Base-by-base conservation (phyloP, 2,113 vertebrate genomes). In the Gymnocephalus cernua region DNA sequence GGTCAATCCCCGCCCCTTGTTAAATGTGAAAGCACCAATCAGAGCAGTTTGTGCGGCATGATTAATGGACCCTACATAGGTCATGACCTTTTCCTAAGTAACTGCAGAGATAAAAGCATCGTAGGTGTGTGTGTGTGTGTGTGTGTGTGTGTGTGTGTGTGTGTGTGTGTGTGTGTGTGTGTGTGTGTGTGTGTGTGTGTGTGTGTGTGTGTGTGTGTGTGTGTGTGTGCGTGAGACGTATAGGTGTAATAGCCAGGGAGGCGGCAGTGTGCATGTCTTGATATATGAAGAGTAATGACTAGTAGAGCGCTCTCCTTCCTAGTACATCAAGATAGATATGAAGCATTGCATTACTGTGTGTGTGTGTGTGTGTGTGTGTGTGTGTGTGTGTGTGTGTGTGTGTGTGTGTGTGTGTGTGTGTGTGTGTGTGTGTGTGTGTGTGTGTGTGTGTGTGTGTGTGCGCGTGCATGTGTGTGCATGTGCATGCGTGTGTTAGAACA, bases 61-160 rank as follows among this genome's bases (percentile, higher is more conserved):
- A 92, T 89, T 92, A 81, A 92, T 92, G 90, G 77, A 74, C 75
- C 62, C 56, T 59, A 62, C 79, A 85, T 86, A 87, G 91, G 91
- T 91, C 86, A 25, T 38, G 81, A 88, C 91, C 90, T 92, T 92
- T 93, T 82, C 61, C 35, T 70, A 57, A 66, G 79, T 88, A 77
- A 80, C 74, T 57, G 75, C 65, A 23, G 82, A n/a, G 73, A 91
- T 85, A 81, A 86, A 86, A 87, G 66, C 29, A 6, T 54, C 27
- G 57, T 79, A 38, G 32, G 67, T 68, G 81, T 56, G 69, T 50
- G 62, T 63, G 71, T 54, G 48, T 69, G 13, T 59, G 56, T 63
- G 47, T 48, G 47, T 64, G 76, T 15, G 73, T 70, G 64, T 74
- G 72, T 35, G 16, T 61, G 54, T 71, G 56, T 44, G 48, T 56